Percentiles rank a stretch among this genome's conserved stretches.
These are phyloP conservation scores for Lasioglossum leucozonium DNA, from an alignment of 2,888 invertebrate genomes.

Conservation along the genomic window DNA sequence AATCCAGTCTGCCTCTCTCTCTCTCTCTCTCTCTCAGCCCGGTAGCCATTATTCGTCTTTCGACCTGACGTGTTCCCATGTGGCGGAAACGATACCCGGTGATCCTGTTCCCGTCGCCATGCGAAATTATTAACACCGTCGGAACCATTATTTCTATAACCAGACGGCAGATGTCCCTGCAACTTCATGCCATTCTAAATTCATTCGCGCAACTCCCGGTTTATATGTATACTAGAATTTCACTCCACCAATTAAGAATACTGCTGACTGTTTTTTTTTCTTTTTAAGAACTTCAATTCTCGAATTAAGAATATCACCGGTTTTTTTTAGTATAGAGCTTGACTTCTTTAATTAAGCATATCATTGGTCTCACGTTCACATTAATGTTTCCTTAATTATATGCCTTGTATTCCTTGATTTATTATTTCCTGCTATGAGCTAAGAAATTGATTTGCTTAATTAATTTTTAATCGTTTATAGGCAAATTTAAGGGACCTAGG, in stretches of 20 bases:
- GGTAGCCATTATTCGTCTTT: constrained; percentile 40
- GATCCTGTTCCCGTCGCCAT: not conserved
- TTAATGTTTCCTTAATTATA: not conserved
- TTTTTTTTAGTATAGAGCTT: too few relatives aligned
- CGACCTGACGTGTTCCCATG: constrained; percentile 29
- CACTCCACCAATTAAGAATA: not conserved
- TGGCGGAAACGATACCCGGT: not conserved
- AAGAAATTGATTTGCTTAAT: too few relatives aligned
- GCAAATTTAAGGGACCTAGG: too few relatives aligned
- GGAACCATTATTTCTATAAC: constrained; percentile 3
- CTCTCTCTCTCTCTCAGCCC: constrained; percentile 16
- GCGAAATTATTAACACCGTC: constrained; percentile 48
- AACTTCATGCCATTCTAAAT: not conserved
- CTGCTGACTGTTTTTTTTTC: not conserved
- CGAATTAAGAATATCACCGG: not conserved
- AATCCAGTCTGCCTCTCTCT: constrained; percentile 45
- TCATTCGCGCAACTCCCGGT: not conserved
- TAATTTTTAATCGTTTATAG: too few relatives aligned
- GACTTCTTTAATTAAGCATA: not conserved
- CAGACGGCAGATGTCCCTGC: not conserved
- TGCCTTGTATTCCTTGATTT: too few relatives aligned
- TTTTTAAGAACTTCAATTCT: not conserved
- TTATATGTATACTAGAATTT: not conserved
- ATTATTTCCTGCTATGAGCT: too few relatives aligned
- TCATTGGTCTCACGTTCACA: not conserved